A percentile compares a stretch with the other conserved stretches of the same genome.
phyloP scores from a whole-genome alignment of 1,140 invertebrate genomes.

The Drosophila sulfurigaster region DNA sequence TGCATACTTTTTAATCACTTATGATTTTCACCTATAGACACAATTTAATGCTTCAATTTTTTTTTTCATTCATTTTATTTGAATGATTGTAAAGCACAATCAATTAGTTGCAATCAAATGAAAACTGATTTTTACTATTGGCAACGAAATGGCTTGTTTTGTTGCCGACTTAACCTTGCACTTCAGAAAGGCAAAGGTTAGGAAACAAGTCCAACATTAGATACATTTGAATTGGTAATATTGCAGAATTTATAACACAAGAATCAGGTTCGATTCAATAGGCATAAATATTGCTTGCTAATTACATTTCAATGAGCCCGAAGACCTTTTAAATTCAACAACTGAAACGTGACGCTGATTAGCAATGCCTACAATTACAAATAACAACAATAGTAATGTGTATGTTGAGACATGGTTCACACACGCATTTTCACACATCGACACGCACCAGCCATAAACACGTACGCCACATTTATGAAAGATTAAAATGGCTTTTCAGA shows the following conservation, averaged over 20 bases:
- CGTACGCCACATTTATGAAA: constrained; percentile 64
- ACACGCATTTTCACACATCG: constrained; percentile 23
- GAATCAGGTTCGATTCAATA: neutral
- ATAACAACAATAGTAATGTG: constrained; percentile 19
- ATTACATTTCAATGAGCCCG: constrained; percentile 16
- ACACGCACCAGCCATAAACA: constrained; percentile 50
- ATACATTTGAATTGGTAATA: neutral
- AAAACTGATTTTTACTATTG: constrained; percentile 6
- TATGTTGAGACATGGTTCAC: constrained; percentile 19
- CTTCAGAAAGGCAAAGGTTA: neutral
- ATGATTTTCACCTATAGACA: too few relatives aligned
- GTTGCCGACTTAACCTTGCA: neutral
- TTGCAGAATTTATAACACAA: too few relatives aligned
- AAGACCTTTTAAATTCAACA: constrained; percentile 34
- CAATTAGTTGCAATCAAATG: too few relatives aligned
- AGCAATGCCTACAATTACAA: constrained; percentile 16
- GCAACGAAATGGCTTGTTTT: neutral
- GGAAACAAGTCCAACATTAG: neutral
- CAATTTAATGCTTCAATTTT: too few relatives aligned
- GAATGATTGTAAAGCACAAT: too few relatives aligned
- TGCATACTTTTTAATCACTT: too few relatives aligned
- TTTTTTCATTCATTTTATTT: too few relatives aligned
- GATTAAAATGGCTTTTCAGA: constrained; percentile 57
- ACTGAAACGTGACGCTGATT: constrained; percentile 38
- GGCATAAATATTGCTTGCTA: constrained; percentile 6